phyloP scores from a whole-genome alignment of 53 echinoderm and acorn worm genomes.

The Astropecten irregularis region DNA sequence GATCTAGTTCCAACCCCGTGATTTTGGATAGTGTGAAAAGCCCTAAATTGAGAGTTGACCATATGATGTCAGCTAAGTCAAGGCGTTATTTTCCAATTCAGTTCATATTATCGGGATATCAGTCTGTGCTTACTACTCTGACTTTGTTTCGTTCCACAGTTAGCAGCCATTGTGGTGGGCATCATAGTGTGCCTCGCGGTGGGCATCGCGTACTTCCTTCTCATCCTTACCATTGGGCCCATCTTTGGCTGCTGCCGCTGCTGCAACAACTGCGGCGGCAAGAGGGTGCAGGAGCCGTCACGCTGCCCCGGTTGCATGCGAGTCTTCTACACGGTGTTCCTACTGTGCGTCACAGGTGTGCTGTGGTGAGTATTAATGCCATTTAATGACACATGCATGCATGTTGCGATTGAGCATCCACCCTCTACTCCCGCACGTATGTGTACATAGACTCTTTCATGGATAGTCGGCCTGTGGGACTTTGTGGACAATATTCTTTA shows the following conservation, averaged over 20 bases:
- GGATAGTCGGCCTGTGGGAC: too few species aligned
- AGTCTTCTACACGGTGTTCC: slow-evolving; percentile 66
- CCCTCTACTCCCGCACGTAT: neutral
- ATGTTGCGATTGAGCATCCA: too few species aligned
- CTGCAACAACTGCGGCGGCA: slow-evolving; percentile 92
- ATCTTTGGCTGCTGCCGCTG: slow-evolving; percentile 92
- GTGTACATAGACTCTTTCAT: neutral
- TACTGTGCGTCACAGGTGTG: slow-evolving; percentile 76
- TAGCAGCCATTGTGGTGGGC: slow-evolving; percentile 58
- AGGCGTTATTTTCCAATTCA: too few species aligned
- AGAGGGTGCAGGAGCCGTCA: slow-evolving; percentile 79
- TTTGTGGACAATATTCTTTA: neutral
- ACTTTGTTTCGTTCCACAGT: slow-evolving; percentile 35
- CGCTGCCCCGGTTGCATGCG: slow-evolving; percentile 78
- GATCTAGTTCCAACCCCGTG: too few species aligned
- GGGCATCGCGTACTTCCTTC: slow-evolving; percentile 71
- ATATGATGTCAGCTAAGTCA: too few species aligned
- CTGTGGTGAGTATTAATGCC: slow-evolving; percentile 75
- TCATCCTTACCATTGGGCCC: slow-evolving; percentile 66
- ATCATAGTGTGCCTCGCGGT: slow-evolving; percentile 78
- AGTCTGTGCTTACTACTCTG: too few species aligned
- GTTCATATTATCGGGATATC: too few species aligned
- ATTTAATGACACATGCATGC: neutral
- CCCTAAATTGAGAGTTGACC: too few species aligned
- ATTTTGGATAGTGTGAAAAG: too few species aligned